Percentiles rank a stretch among this genome's conserved stretches.
phyloP scores from a whole-genome alignment of 2,797 vertebrate species.

The Chiroxiphia lanceolata region DNA sequence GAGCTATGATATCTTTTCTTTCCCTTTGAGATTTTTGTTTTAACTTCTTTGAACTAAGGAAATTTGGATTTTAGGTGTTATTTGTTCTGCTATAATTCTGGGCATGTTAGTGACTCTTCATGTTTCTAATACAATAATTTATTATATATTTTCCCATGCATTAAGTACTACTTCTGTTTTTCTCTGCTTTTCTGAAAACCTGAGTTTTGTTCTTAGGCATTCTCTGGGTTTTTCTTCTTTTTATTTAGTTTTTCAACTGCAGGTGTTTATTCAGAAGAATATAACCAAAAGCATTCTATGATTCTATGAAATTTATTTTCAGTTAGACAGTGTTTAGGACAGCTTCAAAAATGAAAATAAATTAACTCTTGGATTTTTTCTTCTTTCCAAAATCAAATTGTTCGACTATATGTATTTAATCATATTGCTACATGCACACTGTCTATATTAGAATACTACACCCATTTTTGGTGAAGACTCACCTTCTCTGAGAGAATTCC shows the following conservation, averaged over 20 bases:
- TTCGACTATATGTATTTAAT: not conserved
- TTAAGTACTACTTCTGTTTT: not conserved
- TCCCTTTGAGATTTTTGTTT: not conserved
- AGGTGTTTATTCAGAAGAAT: not conserved
- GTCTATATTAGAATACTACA: not conserved
- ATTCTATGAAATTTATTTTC: not conserved
- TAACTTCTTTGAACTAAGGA: not conserved
- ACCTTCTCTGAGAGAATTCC: not conserved
- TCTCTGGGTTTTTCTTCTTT: not conserved
- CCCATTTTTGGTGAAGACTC: not conserved
- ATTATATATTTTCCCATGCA: not conserved
- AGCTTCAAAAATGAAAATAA: not conserved
- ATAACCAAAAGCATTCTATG: not conserved
- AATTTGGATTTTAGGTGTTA: not conserved
- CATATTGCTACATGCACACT: not conserved
- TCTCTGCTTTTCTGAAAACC: not conserved
- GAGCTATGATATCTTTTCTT: not conserved
- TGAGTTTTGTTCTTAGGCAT: not conserved
- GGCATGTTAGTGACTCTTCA: not conserved
- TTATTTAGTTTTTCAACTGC: not conserved
- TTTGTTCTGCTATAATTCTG: not conserved
- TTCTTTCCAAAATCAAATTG: not conserved
- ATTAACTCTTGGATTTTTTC: not conserved
- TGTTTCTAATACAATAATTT: not conserved
- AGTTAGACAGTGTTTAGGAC: not conserved